Percentiles rank a stretch among this genome's conserved stretches.
Evolutionary conservation across 1,140 invertebrate species (phyloP).

Genomic region (Bombus affinis): DNA sequence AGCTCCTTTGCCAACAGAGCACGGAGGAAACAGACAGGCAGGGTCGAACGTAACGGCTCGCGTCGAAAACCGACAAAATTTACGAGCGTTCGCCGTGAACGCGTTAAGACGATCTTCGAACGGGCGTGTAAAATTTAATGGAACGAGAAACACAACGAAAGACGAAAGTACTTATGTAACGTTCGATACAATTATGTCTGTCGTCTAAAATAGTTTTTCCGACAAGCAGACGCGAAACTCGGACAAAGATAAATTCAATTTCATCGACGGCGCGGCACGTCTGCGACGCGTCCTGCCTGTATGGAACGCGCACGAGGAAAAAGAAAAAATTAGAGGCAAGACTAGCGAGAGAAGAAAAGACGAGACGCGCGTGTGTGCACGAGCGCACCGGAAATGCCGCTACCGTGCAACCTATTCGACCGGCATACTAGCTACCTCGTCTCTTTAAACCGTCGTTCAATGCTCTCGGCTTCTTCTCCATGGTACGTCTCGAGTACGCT

Average conservation of each 20-base stretch:
- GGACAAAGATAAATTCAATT: slow-evolving; percentile 13
- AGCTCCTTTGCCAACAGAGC: background rate
- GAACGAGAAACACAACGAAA: background rate
- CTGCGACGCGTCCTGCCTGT: slow-evolving; percentile 16
- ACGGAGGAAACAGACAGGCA: slow-evolving; percentile 1
- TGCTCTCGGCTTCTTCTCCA: slow-evolving; percentile 39
- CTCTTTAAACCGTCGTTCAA: slow-evolving; percentile 44
- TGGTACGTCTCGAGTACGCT: background rate
- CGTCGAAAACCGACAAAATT: background rate
- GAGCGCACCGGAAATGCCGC: background rate
- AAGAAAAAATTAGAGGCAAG: slow-evolving; percentile 8
- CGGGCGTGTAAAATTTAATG: background rate
- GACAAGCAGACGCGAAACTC: no score
- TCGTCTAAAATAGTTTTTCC: slow-evolving; percentile 20
- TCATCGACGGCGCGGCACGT: slow-evolving; percentile 19
- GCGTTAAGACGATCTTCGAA: background rate
- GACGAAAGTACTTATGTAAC: no score
- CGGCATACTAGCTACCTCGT: slow-evolving; percentile 17
- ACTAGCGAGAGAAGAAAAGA: background rate
- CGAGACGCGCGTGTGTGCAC: background rate
- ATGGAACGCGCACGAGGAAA: background rate
- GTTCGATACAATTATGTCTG: no score
- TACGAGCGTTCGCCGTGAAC: slow-evolving; percentile 3
- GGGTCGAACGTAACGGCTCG: background rate
- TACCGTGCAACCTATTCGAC: slow-evolving; percentile 35